Percentiles rank a stretch among this genome's conserved stretches.
Evolutionary conservation across 2,888 invertebrate species (phyloP).

Genomic region (Cacoxenus indagator): DNA sequence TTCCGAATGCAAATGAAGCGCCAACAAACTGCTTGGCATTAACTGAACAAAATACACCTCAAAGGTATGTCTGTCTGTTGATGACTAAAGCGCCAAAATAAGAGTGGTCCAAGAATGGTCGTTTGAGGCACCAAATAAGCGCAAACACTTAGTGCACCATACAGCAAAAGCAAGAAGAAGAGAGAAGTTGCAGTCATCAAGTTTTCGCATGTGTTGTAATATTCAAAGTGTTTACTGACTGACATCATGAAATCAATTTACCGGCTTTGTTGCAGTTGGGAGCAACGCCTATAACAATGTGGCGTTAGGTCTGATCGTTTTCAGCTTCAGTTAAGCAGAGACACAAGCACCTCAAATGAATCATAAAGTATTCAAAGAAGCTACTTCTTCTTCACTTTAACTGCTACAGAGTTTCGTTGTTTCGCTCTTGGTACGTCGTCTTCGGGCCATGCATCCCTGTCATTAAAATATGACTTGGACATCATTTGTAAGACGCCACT

Average conservation of each 20-base stretch:
- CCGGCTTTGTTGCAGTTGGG: background rate
- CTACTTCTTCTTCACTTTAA: background rate
- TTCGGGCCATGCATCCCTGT: constrained; percentile 23
- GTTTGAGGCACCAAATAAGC: background rate
- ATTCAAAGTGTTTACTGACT: constrained; percentile 14
- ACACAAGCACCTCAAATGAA: no score
- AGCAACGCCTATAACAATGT: background rate
- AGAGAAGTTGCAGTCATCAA: constrained; percentile 27
- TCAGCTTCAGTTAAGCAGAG: no score
- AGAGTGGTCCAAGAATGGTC: background rate
- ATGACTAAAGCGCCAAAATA: background rate
- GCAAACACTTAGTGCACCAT: background rate
- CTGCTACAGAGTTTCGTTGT: background rate
- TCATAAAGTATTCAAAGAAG: background rate
- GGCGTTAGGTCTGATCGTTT: no score
- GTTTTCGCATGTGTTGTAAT: constrained; percentile 28
- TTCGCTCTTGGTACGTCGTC: constrained; percentile 1
- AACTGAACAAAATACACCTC: constrained; percentile 11
- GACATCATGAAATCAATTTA: constrained; percentile 21
- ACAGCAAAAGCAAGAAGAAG: constrained; percentile 19
- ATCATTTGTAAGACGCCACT: constrained; percentile 25
- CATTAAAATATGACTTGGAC: constrained; percentile 25
- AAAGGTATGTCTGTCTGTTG: background rate
- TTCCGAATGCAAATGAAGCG: constrained; percentile 14
- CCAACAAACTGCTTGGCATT: constrained; percentile 7